phyloP scores from a whole-genome alignment of 2,797 vertebrate species.

The Bucorvus abyssinicus region DNA sequence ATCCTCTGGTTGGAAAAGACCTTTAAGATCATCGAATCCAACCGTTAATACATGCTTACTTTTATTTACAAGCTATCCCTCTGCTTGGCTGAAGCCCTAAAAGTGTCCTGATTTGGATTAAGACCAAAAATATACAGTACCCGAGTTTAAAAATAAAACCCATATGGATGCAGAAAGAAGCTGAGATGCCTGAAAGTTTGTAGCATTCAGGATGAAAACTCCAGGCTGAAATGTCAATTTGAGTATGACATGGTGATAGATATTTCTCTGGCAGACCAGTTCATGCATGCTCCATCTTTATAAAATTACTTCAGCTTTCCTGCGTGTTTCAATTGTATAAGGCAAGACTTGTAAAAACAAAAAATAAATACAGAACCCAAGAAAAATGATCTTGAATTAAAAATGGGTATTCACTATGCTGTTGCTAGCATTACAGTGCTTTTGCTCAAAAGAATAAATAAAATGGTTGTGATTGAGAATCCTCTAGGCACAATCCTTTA shows the following conservation, averaged over 20 bases:
- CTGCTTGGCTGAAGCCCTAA: background rate
- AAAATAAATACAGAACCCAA: background rate
- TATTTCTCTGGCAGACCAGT: background rate
- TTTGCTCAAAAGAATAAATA: background rate
- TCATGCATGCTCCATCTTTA: background rate
- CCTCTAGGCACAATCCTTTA: background rate
- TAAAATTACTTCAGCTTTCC: background rate
- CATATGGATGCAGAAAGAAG: background rate
- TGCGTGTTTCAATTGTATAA: background rate
- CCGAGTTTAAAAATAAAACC: background rate
- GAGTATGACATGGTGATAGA: background rate
- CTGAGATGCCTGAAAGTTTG: background rate
- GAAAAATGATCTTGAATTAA: background rate
- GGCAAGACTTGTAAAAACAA: background rate
- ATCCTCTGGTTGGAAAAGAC: no score
- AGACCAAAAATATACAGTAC: background rate
- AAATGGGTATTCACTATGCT: background rate
- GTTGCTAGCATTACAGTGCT: background rate
- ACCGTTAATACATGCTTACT: background rate
- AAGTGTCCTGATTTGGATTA: background rate
- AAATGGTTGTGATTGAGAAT: background rate
- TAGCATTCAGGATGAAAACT: background rate
- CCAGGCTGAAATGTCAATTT: background rate
- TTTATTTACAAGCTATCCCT: background rate
- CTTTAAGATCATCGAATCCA: no score